Conservation (phyloP, 2,888 invertebrate genomes). For the Chrysotoxum bicinctum region DNA sequence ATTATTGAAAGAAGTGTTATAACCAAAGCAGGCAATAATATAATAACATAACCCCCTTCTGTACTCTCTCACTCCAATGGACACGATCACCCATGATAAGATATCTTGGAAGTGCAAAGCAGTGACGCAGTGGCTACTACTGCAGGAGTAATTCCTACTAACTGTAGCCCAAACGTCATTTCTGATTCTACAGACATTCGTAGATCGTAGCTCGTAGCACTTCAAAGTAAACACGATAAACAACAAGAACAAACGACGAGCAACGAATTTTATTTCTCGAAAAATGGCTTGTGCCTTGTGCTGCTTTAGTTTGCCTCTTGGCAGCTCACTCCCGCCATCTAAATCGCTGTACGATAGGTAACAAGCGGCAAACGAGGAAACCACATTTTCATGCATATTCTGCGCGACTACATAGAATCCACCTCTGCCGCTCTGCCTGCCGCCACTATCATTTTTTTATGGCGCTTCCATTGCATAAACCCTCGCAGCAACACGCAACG, state of each 20-base stretch:
- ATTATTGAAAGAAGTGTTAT: slow-evolving; percentile 5
- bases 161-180: background rate
- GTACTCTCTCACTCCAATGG: background rate
- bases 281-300: slow-evolving; percentile 21
- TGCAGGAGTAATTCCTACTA: slow-evolving; percentile 21
- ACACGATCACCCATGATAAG: slow-evolving; percentile 47
- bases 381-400: slow-evolving; percentile 68
- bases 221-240: slow-evolving; percentile 59
- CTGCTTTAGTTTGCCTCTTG: slow-evolving; percentile 40
- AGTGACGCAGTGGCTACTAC: background rate
- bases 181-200: slow-evolving; percentile 28
- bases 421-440: slow-evolving; percentile 25
- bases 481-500: slow-evolving; percentile 70
- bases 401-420: slow-evolving; percentile 35
- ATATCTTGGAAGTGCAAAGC: slow-evolving; percentile 16
- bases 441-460: slow-evolving; percentile 54
- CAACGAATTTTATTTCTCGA: slow-evolving; percentile 53
- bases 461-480: slow-evolving; percentile 72
- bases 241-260: slow-evolving; percentile 35
- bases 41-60: slow-evolving; percentile 17
- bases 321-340: slow-evolving; percentile 3
- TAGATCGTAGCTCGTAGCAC: slow-evolving; percentile 13
- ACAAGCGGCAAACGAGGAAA: slow-evolving; percentile 66
- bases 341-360: slow-evolving; percentile 9
- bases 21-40: background rate